These are phyloP conservation scores for Lagopus muta DNA, from an alignment of 2,113 vertebrate species.

Conservation along the genomic window DNA sequence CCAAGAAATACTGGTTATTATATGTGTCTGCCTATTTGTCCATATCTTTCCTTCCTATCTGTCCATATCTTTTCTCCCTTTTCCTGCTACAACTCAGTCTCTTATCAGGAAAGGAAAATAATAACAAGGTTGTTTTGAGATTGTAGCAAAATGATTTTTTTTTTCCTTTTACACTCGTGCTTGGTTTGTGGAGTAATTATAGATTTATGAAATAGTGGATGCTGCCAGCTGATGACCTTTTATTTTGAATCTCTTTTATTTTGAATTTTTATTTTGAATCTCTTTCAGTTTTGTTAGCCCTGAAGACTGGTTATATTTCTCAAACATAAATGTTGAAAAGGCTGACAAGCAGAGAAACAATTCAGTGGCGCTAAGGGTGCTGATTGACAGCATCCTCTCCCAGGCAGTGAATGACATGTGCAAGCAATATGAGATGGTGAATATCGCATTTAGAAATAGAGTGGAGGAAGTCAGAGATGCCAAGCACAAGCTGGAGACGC, in stretches of 20 bases:
- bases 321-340: constrained; percentile 83
- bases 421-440: constrained; percentile 78
- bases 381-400: constrained; percentile 85
- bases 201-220: neutral
- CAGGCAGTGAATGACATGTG: constrained; percentile 82
- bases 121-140: neutral
- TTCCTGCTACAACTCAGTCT: neutral
- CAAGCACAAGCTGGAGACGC: constrained; percentile 84
- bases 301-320: constrained; percentile 86
- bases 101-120: neutral
- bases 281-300: constrained; percentile 78
- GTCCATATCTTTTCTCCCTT: neutral
- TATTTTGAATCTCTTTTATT: constrained; percentile 20
- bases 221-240: neutral
- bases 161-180: neutral
- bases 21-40: neutral
- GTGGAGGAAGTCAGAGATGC: constrained; percentile 82
- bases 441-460: constrained; percentile 75
- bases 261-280: neutral
- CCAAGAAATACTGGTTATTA: neutral
- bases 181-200: neutral
- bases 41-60: neutral
- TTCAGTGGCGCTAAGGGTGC: constrained; percentile 77
- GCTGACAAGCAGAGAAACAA: constrained; percentile 88
- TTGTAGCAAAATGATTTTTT: neutral